phyloP scores from a whole-genome alignment of 2,888 invertebrate species.

The Patella ulyssiponensis region DNA sequence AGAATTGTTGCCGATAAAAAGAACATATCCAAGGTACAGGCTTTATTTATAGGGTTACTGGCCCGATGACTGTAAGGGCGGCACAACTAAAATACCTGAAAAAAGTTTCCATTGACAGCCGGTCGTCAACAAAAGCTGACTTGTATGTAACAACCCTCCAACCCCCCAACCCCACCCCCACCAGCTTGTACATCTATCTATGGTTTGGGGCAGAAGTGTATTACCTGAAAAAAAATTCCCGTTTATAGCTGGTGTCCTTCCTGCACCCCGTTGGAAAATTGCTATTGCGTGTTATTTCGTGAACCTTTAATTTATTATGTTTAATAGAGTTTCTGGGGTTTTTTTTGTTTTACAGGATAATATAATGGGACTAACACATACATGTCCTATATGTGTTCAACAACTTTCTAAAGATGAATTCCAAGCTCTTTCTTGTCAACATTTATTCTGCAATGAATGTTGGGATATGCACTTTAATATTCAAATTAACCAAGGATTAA shows the following conservation, averaged over 20 bases:
- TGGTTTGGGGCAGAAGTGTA: too few relatives aligned
- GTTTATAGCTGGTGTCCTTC: too few relatives aligned
- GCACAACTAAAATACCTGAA: neutral
- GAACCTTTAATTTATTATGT: neutral
- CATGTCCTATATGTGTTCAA: slow-evolving; percentile 66
- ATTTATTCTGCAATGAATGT: slow-evolving; percentile 95
- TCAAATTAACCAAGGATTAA: slow-evolving; percentile 90
- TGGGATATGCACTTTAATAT: slow-evolving; percentile 97
- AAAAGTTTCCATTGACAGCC: too few relatives aligned
- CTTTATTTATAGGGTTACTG: neutral
- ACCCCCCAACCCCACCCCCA: too few relatives aligned
- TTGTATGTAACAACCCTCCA: too few relatives aligned
- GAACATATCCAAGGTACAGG: neutral
- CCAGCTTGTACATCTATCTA: too few relatives aligned
- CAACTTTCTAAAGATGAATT: slow-evolving; percentile 73
- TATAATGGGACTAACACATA: slow-evolving; percentile 38
- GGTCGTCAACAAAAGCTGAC: too few relatives aligned
- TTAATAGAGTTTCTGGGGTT: neutral
- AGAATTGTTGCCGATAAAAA: slow-evolving; percentile 54
- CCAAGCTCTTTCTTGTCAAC: slow-evolving; percentile 88
- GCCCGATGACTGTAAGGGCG: neutral
- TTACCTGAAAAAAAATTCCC: too few relatives aligned
- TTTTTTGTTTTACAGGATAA: slow-evolving; percentile 43
- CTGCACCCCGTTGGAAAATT: too few relatives aligned
- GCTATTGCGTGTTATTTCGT: too few relatives aligned